Percentiles rank a stretch among this genome's conserved stretches.
phyloP scores from a whole-genome alignment of 2,888 invertebrate genomes.

The Ochropleura leucogaster region DNA sequence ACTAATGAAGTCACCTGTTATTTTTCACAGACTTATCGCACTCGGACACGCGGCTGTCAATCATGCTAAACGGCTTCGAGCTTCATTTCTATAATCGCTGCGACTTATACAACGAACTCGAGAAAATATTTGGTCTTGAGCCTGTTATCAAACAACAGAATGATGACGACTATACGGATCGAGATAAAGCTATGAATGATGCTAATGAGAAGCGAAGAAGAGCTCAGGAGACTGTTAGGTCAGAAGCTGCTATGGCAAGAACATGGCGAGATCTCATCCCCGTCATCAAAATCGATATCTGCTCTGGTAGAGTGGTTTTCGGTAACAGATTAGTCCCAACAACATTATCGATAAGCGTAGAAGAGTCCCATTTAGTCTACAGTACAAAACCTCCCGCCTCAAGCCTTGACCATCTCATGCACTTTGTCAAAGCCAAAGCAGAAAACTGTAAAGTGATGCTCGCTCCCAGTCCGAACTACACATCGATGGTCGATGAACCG shows the following conservation, averaged over 20 bases:
- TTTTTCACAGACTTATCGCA: conserved; percentile 96
- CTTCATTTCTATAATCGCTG: conserved; percentile 98
- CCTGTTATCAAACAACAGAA: conserved; percentile 93
- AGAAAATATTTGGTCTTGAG: conserved; percentile 96
- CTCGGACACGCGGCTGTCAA: conserved; percentile 97
- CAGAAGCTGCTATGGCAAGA: conserved; percentile 96
- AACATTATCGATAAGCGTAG: conserved; percentile 97
- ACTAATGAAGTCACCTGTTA: conserved; percentile 35
- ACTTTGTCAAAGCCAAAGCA: conserved; percentile 97
- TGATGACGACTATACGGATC: conserved; percentile 88
- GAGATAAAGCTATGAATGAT: conserved; percentile 91
- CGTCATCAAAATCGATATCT: conserved; percentile 98
- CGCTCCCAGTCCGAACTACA: conserved; percentile 98
- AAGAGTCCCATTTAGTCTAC: conserved; percentile 98
- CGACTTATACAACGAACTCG: conserved; percentile 95
- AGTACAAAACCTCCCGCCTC: conserved; percentile 99
- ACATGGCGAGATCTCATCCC: conserved; percentile 99
- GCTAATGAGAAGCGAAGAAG: conserved; percentile 91
- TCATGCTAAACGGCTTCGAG: conserved; percentile 98
- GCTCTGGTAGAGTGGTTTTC: conserved; percentile 97
- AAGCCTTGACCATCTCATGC: conserved; percentile 98
- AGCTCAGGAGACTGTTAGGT: conserved; percentile 90
- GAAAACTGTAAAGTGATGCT: conserved; percentile 98
- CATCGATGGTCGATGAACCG: conserved; percentile 97
- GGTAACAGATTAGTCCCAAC: conserved; percentile 98